Conservation (phyloP, 2,797 vertebrate species). For the Danio choprae region DNA sequence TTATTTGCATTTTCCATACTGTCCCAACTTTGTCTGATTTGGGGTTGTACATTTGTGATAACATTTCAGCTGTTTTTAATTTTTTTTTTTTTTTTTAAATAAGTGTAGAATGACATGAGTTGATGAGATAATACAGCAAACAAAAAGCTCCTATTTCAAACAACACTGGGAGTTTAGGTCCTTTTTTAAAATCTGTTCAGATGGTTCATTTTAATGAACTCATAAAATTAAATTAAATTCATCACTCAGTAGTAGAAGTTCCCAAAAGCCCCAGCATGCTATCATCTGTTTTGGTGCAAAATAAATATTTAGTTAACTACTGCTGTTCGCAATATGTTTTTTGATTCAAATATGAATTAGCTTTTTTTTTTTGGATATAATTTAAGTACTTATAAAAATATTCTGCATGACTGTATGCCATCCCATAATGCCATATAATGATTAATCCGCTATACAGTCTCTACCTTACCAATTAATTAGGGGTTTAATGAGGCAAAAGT, state of each 20-base stretch:
- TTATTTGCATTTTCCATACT: too few relatives aligned
- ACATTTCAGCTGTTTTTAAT: not conserved
- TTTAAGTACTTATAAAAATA: too few relatives aligned
- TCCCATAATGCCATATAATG: too few relatives aligned
- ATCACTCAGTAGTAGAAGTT: not conserved
- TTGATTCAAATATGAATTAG: not conserved
- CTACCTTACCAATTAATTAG: too few relatives aligned
- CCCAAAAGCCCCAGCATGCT: not conserved
- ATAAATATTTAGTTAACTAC: not conserved
- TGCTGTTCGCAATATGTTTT: not conserved
- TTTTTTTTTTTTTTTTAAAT: too few relatives aligned
- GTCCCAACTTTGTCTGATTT: too few relatives aligned
- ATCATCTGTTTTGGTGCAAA: not conserved
- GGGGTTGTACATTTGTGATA: not conserved
- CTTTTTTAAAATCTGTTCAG: not conserved
- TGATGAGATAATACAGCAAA: not conserved
- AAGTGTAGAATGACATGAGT: not conserved
- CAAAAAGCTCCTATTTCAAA: not conserved
- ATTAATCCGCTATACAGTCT: too few relatives aligned
- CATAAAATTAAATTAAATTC: not conserved
- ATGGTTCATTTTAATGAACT: not conserved
- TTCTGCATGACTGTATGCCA: too few relatives aligned
- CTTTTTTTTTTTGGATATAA: too few relatives aligned
- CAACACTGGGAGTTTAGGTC: not conserved
- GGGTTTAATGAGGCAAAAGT: too few relatives aligned